These are phyloP conservation scores for Podabrus alpinus DNA, from an alignment of 2,888 invertebrate genomes.

Conservation along the genomic window DNA sequence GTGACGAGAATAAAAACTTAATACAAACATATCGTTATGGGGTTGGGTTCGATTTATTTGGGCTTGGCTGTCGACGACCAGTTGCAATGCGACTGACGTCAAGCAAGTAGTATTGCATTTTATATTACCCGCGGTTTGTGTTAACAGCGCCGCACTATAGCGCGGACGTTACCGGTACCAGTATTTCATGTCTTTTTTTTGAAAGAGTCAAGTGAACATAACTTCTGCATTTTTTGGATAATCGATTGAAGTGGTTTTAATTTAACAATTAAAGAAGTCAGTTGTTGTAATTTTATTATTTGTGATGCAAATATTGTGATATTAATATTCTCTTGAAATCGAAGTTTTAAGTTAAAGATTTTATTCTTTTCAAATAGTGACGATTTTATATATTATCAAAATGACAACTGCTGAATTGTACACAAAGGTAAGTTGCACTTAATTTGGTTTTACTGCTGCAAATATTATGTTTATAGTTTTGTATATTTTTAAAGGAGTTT, in stretches of 20 bases:
- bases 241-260: background rate
- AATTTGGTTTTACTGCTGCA: too few species aligned
- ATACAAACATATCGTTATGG: too few species aligned
- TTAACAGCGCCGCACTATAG: too few species aligned
- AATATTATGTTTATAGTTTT: background rate
- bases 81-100: too few species aligned
- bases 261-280: too few species aligned
- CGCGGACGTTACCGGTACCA: too few species aligned
- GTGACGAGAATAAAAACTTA: too few species aligned
- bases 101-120: too few species aligned
- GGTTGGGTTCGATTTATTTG: too few species aligned
- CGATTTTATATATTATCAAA: conserved; percentile 4
- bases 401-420: conserved; percentile 50
- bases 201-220: conserved; percentile 29
- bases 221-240: background rate
- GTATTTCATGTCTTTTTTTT: conserved; percentile 43
- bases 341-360: background rate
- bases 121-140: too few species aligned
- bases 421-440: conserved; percentile 44
- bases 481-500: background rate
- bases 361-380: background rate
- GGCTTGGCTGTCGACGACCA: too few species aligned
- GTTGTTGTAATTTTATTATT: background rate
- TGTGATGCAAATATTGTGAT: background rate
- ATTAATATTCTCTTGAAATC: background rate